Conservation (phyloP, 2,888 invertebrate species). For the Epinotia ramella region DNA sequence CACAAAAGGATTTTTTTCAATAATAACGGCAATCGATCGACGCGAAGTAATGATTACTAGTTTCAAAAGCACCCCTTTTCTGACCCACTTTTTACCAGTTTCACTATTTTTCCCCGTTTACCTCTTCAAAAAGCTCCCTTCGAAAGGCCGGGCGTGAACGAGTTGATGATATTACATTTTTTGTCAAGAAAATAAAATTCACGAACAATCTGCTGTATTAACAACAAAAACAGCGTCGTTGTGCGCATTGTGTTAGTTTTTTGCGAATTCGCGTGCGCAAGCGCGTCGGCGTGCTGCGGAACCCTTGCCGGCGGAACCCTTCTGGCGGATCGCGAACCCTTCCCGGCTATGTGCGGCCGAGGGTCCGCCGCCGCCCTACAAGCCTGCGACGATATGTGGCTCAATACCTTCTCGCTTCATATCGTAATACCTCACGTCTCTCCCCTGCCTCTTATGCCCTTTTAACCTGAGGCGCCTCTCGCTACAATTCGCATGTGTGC, state of each 20-base stretch:
- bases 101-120: constrained; percentile 77
- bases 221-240: constrained; percentile 82
- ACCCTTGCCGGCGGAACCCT: constrained; percentile 82
- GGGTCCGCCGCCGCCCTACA: constrained; percentile 56
- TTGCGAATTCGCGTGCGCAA: constrained; percentile 83
- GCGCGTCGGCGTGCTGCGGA: constrained; percentile 81
- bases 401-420: constrained; percentile 46
- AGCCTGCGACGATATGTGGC: constrained; percentile 64
- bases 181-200: constrained; percentile 79
- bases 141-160: constrained; percentile 85
- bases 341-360: constrained; percentile 54
- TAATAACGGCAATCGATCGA: constrained; percentile 84
- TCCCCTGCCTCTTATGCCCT: constrained; percentile 62
- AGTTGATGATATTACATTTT: constrained; percentile 86
- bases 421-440: constrained; percentile 58
- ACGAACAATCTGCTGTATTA: constrained; percentile 84
- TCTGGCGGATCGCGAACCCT: constrained; percentile 81
- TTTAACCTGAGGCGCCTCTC: constrained; percentile 54
- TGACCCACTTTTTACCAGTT: constrained; percentile 85
- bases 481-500: constrained; percentile 84
- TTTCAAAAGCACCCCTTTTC: constrained; percentile 84
- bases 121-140: constrained; percentile 81
- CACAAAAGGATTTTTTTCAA: constrained; percentile 72
- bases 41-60: constrained; percentile 82
- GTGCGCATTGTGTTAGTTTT: constrained; percentile 80